Evolutionary conservation across 2,888 invertebrate species (phyloP), one percentile per base, ranked within the genome.

Genomic region (Oligia strigilis): DNA sequence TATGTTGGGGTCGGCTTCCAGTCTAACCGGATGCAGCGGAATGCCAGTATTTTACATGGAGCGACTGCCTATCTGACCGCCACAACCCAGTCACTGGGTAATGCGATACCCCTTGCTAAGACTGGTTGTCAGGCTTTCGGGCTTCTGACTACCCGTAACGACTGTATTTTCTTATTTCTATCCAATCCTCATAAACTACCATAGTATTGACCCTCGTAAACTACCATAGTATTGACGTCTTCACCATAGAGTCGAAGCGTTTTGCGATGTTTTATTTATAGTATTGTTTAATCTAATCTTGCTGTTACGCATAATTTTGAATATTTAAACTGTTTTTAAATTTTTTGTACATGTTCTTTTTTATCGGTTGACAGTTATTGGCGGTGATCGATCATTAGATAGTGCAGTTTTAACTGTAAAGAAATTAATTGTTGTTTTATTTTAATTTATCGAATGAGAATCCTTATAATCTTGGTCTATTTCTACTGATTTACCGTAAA

Each of bases 151-250:
- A 29, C 29, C 29, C 29, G 29, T 29, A 29, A 29, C 29, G 29
- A 29, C 1, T 29, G 29, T 29, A 75, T 83, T 86, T 79, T 81
- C 65, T 65, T 62, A 60, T 79, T 86, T 79, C 49, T n/a, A 23
- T 6, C 2, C 11, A 62, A 76, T 62, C 19, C 73, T 73, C 75
- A 19, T 86, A 85, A 83, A 85, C 65, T 49, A 78, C 17, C 5
- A 60, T 52, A 70, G 60, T 83, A 78, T n/a, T n/a, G n/a, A n/a
- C n/a, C n/a, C n/a, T n/a, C n/a, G n/a, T n/a, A n/a, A n/a, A n/a
- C n/a, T n/a, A n/a, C n/a, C n/a, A n/a, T n/a, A n/a, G n/a, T n/a
- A n/a, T 75, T 86, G 77, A 78, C 69, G 43, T 83, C 29, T 69
- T 19, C 8, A 77, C n/a, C 72, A 77, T 75, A 83, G 80, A 62